Base-by-base conservation (phyloP, 2,888 invertebrate genomes). In the Tridacna crocea region DNA sequence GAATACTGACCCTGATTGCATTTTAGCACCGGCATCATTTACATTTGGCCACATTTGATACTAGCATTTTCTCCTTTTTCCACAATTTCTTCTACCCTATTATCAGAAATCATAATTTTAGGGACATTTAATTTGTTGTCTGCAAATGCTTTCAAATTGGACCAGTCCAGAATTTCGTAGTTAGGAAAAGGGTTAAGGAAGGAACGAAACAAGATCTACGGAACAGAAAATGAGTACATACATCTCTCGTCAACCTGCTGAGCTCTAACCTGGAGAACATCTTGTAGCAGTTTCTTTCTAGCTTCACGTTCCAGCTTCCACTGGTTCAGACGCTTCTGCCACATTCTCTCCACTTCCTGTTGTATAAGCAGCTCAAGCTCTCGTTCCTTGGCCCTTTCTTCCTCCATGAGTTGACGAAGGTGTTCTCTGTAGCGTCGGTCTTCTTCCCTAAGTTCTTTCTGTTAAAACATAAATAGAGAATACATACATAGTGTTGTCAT, bases 391-490 rank as follows among this genome's bases (percentile, higher is more conserved):
- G 70, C 75, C 77, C 85, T 86, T 83, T 94, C 93, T 79, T 94
- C 92, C 76, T 91, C 92, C 75, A 91, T 89, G 76, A 94, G 75
- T 77, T 92, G 91, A 26, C 85, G 76, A 70, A 94, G 88, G 81
- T 94, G 93, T 17, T 93, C 92, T 47, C 94, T 79, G 84, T 94
- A 94, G 17, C 92, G 85, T 8, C 88, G 84, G 81, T 94, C 93
- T 78, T 94, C 94, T 81, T 93, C 92, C 12, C 92, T 84, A 47
- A 94, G 81, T 84, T 94, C 93, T 87, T 89, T 89, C 94, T 94
- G 88, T 73, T 81, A 80, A 77, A 24, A 65, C 22, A 73, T 13
- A 79, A 63, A 22, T 47, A n/a, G n/a, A n/a, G n/a, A n/a, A n/a
- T n/a, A n/a, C n/a, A n/a, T n/a, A n/a, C n/a, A n/a, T n/a, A n/a